A percentile compares a stretch with the other conserved stretches of the same genome.
These are phyloP conservation scores for Drosophila ogumai DNA, from an alignment of 1,140 invertebrate species.

Conservation along the genomic window DNA sequence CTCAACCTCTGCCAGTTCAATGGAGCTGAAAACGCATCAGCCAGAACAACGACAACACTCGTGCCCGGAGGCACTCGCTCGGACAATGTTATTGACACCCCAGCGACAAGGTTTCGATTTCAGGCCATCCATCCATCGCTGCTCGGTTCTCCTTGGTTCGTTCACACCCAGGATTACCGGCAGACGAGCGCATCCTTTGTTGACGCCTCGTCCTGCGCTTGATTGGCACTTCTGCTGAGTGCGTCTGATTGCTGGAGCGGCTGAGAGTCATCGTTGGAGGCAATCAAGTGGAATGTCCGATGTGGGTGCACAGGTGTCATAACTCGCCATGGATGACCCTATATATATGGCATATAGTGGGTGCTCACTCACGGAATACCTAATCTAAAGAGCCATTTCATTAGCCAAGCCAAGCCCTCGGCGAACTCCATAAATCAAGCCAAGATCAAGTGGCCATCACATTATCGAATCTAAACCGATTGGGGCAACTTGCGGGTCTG, in stretches of 20 bases:
- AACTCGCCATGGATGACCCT: constrained; percentile 20
- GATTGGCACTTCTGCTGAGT: constrained; percentile 78
- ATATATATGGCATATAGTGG: constrained; percentile 25
- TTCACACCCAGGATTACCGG: constrained; percentile 50
- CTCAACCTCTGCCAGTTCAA: constrained; percentile 36
- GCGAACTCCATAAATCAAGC: constrained; percentile 64
- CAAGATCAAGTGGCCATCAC: constrained; percentile 69
- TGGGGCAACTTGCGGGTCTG: constrained; percentile 63
- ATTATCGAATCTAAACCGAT: constrained; percentile 49
- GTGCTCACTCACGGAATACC: constrained; percentile 29
- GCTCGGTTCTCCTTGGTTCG: background rate
- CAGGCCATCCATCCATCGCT: constrained; percentile 26
- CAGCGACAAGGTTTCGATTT: constrained; percentile 69
- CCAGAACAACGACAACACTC: constrained; percentile 46
- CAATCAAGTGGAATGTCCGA: constrained; percentile 66
- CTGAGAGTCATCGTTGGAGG: constrained; percentile 1
- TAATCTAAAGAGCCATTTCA: constrained; percentile 70
- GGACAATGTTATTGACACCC: constrained; percentile 79
- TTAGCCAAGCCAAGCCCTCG: constrained; percentile 46
- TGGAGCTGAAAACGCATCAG: constrained; percentile 54
- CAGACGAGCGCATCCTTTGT: constrained; percentile 52
- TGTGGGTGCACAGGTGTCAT: constrained; percentile 63
- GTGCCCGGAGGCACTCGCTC: constrained; percentile 43
- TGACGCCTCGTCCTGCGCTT: constrained; percentile 36
- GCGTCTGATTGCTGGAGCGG: constrained; percentile 56